These are phyloP conservation scores for Sinelater perroti DNA, from an alignment of 2,888 invertebrate genomes.

Conservation along the genomic window DNA sequence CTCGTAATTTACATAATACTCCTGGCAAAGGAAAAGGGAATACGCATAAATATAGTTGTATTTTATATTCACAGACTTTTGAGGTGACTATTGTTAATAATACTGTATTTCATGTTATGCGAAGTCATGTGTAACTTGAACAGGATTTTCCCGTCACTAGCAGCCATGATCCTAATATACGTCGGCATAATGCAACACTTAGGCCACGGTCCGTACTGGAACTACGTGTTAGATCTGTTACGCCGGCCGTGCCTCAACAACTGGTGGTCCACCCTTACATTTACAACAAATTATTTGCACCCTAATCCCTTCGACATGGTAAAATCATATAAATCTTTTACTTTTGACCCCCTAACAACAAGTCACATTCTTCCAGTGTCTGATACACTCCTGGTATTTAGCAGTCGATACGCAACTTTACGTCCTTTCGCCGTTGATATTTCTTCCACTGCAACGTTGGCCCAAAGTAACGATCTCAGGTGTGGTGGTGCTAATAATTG, in stretches of 20 bases:
- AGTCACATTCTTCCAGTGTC: slow-evolving; percentile 51
- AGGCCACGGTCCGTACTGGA: slow-evolving; percentile 41
- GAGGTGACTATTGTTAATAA: slow-evolving; percentile 28
- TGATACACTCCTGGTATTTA: slow-evolving; percentile 56
- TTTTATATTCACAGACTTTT: slow-evolving; percentile 49
- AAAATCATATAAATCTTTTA: not conserved
- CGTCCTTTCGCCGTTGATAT: slow-evolving; percentile 51
- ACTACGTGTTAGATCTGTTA: slow-evolving; percentile 20
- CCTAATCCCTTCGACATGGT: slow-evolving; percentile 23
- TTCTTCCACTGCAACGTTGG: slow-evolving; percentile 47
- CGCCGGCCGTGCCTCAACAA: slow-evolving; percentile 35
- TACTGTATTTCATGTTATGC: too few species aligned
- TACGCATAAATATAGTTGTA: slow-evolving; percentile 51
- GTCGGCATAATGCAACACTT: slow-evolving; percentile 36
- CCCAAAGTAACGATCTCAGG: slow-evolving; percentile 32
- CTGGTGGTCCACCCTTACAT: slow-evolving; percentile 41
- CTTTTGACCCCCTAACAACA: too few species aligned
- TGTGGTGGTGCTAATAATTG: not conserved
- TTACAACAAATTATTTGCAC: slow-evolving; percentile 43
- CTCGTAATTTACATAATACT: slow-evolving; percentile 63
- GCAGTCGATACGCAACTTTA: slow-evolving; percentile 58
- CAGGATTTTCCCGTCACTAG: slow-evolving; percentile 57
- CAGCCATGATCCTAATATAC: slow-evolving; percentile 39
- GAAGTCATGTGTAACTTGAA: too few species aligned
- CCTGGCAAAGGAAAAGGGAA: slow-evolving; percentile 50